Base-by-base conservation (phyloP, 1,140 invertebrate genomes). In the Artemia franciscana region DNA sequence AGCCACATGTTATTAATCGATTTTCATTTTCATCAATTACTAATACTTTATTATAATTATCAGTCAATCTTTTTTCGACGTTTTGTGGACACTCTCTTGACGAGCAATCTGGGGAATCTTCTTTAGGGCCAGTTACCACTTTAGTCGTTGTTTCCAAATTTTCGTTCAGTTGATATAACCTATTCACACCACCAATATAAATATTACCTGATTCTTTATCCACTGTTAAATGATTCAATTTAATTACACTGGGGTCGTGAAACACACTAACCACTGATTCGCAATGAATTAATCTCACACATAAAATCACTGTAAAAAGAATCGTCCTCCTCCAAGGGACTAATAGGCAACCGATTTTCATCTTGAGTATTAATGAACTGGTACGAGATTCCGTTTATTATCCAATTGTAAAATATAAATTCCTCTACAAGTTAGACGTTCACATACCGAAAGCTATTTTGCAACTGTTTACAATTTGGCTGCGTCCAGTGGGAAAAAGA, bases 11-110 rank as follows among this genome's bases (percentile, higher is more conserved):
- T 65, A 98, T 93, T n/a, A 98, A 76, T 51, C 85, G 77, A 21
- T 86, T 85, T 60, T 87, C 85, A 5, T 83, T 84, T 70, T 93
- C 89, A 76, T 97, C 90, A 66, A 97, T 91, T 30, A 96, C 84
- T 64, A 98, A 76, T 28, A 89, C 91, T 74, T 97, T 98, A 76
- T 95, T 97, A 65, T 88, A 83, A 74, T 93, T 96, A 75, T 95
- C 84, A 9, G 86, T 90, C 2, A 79, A 78, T 67, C 82, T 80
- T 64, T 79, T 80, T 62, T 82, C 76, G 39, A 80, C 79, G 65
- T 81, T 81, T 1, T 80, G 74, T 4, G 84, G 84, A 71, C 87
- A 90, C 70, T 89, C 84, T 51, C 83, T 76, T 66, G 88, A 86
- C 56, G 89, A 88, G 74, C 92, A 98, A 62, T 88, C 82, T 7